Evolutionary conservation across 2,113 vertebrate genomes (phyloP).

Genomic region (Sylvicapra grimmia): DNA sequence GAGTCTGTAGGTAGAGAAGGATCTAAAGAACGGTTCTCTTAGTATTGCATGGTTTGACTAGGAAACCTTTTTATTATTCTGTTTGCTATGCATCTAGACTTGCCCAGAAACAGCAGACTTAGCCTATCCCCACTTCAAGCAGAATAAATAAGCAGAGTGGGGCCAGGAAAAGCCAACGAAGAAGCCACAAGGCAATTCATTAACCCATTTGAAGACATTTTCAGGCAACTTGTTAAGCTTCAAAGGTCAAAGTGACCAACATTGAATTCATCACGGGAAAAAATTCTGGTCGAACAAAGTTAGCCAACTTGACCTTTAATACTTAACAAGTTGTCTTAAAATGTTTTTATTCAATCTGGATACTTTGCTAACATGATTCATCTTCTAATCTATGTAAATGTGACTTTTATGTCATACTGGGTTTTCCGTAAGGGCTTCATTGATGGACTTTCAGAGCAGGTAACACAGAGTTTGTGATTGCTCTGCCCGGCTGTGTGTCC

Average conservation of each 20-base stretch:
- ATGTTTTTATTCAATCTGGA: constrained; percentile 65
- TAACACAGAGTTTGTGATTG: constrained; percentile 35
- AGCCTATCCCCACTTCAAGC: constrained; percentile 62
- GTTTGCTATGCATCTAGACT: constrained; percentile 49
- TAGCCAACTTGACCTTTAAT: constrained; percentile 73
- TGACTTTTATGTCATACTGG: constrained; percentile 33
- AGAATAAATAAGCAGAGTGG: constrained; percentile 47
- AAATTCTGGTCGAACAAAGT: constrained; percentile 70
- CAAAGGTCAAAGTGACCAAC: constrained; percentile 70
- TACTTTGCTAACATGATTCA: constrained; percentile 44
- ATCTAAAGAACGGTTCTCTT: not conserved
- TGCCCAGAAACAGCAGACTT: constrained; percentile 70
- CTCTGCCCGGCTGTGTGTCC: not conserved
- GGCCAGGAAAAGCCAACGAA: constrained; percentile 55
- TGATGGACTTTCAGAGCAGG: constrained; percentile 24
- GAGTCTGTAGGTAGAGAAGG: not conserved
- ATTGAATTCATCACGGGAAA: constrained; percentile 68
- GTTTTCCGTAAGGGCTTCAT: constrained; percentile 16
- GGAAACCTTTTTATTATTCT: not conserved
- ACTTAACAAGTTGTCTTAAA: constrained; percentile 74
- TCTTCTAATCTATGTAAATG: constrained; percentile 48
- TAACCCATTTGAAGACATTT: constrained; percentile 57
- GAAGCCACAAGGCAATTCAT: constrained; percentile 39
- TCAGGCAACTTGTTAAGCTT: constrained; percentile 71
- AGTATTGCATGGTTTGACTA: not conserved